These are phyloP conservation scores for Moxostoma hubbsi DNA, from an alignment of 2,797 vertebrate genomes.

Conservation along the genomic window DNA sequence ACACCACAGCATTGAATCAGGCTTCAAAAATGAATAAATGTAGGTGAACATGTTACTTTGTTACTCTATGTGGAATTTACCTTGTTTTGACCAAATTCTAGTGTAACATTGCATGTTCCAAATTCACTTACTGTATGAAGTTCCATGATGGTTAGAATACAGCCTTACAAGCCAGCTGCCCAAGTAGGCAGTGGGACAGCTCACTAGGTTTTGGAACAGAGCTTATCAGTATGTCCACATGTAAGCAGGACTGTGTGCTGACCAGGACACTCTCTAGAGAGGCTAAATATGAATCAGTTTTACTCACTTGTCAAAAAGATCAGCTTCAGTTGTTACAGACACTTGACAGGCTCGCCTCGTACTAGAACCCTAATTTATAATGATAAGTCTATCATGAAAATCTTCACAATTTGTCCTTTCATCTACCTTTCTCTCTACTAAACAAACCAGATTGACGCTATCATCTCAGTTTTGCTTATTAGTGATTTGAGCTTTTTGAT, in stretches of 20 bases:
- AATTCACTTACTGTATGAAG: no score
- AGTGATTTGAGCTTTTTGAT: not conserved
- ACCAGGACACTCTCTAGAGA: conserved; percentile 13
- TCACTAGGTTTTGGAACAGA: not conserved
- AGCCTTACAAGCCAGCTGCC: not conserved
- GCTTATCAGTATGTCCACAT: not conserved
- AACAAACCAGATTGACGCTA: conserved; percentile 61
- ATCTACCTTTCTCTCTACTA: conserved; percentile 50
- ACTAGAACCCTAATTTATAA: conserved; percentile 67
- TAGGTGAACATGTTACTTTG: not conserved
- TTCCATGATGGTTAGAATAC: no score
- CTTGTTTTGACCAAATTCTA: no score
- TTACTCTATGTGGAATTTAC: not conserved
- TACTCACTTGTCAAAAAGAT: conserved; percentile 34
- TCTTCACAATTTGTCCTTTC: conserved; percentile 75
- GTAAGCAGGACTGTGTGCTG: not conserved
- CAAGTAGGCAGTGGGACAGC: no score
- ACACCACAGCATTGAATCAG: not conserved
- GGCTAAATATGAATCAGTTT: conserved; percentile 43
- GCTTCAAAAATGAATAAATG: not conserved
- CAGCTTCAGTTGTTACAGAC: conserved; percentile 13
- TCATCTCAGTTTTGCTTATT: not conserved
- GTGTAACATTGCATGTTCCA: no score
- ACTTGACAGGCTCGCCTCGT: conserved; percentile 66
- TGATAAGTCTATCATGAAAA: conserved; percentile 73